phyloP scores from a whole-genome alignment of 2,113 vertebrate species.

The Lota lota region DNA sequence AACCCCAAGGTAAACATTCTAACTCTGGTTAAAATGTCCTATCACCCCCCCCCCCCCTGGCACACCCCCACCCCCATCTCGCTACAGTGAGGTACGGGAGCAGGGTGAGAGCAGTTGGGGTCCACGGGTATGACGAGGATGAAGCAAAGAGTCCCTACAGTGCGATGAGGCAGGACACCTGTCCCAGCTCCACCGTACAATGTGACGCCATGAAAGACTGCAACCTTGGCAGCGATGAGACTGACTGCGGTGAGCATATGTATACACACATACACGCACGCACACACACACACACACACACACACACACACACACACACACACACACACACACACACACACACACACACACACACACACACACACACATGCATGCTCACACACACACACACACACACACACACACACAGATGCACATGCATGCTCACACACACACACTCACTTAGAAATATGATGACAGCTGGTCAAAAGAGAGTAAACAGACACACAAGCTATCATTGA shows the following conservation, averaged over 20 bases:
- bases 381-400: too few relatives aligned
- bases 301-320: not conserved
- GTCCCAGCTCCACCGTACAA: constrained; percentile 43
- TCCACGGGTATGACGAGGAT: not conserved
- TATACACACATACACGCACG: not conserved
- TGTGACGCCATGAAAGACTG: constrained; percentile 63
- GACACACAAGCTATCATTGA: not conserved
- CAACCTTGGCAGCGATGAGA: constrained; percentile 55
- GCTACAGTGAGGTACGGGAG: constrained; percentile 56
- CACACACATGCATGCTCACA: not conserved
- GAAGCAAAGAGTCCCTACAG: too few relatives aligned
- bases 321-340: constrained; percentile 4
- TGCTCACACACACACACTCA: not conserved
- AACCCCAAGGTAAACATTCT: too few relatives aligned
- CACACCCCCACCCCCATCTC: not conserved
- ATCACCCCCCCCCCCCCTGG: too few relatives aligned
- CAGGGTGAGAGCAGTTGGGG: not conserved
- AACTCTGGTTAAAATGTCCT: too few relatives aligned
- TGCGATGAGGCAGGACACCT: constrained; percentile 38
- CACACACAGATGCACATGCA: too few relatives aligned
- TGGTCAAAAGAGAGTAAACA: not conserved
- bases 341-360: constrained; percentile 2
- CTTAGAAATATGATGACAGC: not conserved
- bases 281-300: not conserved
- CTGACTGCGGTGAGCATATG: constrained; percentile 58